Percentiles rank a stretch among this genome's conserved stretches.
Evolutionary conservation across 2,797 vertebrate species (phyloP).

Genomic region (Vultur gryphus): DNA sequence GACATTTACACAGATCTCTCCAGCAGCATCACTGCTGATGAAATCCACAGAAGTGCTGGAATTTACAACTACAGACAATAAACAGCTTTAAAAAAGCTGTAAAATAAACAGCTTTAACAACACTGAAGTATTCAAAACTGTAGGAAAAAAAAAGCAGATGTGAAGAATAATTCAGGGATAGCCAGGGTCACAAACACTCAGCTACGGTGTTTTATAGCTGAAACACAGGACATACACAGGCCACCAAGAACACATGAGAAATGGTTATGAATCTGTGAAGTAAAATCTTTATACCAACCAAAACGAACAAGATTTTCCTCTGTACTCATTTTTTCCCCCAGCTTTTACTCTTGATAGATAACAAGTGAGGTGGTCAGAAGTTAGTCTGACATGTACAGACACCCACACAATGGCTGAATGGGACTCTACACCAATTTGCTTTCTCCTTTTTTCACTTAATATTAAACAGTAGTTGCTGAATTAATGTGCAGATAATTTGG

Average conservation of each 20-base stretch:
- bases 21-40: not conserved
- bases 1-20: not conserved
- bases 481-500: not conserved
- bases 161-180: not conserved
- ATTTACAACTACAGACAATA: not conserved
- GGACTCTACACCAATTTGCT: not conserved
- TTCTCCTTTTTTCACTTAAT: not conserved
- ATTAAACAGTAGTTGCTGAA: not conserved
- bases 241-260: not conserved
- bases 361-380: not conserved
- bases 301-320: not conserved
- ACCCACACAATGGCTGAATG: not conserved
- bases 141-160: not conserved
- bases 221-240: not conserved
- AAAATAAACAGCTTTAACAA: not conserved
- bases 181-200: not conserved
- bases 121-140: not conserved
- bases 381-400: not conserved
- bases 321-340: rapidly evolving
- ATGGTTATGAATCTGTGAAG: not conserved
- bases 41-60: not conserved
- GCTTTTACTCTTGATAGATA: not conserved
- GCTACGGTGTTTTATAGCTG: not conserved
- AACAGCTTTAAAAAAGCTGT: not conserved
- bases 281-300: not conserved